These are phyloP conservation scores for Liposcelis brunnea DNA, from an alignment of 2,888 invertebrate genomes.

Conservation along the genomic window DNA sequence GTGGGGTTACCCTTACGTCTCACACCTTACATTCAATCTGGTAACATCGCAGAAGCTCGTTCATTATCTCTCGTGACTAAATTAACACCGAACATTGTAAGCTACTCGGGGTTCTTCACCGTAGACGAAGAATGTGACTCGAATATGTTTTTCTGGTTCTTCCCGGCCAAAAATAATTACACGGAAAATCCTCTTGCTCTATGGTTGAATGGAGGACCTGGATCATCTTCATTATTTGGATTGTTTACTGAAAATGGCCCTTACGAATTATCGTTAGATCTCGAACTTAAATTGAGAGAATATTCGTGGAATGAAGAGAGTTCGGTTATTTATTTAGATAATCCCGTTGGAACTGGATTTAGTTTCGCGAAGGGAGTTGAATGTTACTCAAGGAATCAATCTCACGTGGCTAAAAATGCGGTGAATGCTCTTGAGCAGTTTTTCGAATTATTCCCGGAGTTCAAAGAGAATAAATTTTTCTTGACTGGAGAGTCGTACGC, in stretches of 20 bases:
- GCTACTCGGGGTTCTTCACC: slow-evolving; percentile 42
- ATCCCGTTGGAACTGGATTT: slow-evolving; percentile 44
- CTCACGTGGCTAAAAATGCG: slow-evolving; percentile 35
- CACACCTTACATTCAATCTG: background rate
- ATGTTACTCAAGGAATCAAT: slow-evolving; percentile 35
- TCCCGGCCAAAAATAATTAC: slow-evolving; percentile 32
- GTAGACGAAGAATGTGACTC: slow-evolving; percentile 35
- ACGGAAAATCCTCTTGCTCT: slow-evolving; percentile 30
- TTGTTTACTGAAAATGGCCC: slow-evolving; percentile 41
- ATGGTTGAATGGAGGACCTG: slow-evolving; percentile 39
- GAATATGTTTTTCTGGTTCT: slow-evolving; percentile 48
- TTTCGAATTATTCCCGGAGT: slow-evolving; percentile 36
- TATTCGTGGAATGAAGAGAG: slow-evolving; percentile 38
- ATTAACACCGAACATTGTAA: slow-evolving; percentile 22
- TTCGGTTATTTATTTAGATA: slow-evolving; percentile 43
- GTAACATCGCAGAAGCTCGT: background rate
- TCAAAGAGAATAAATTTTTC: slow-evolving; percentile 34
- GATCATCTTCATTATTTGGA: slow-evolving; percentile 33
- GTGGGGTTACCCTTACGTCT: background rate
- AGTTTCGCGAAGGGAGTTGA: slow-evolving; percentile 37
- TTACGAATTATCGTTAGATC: slow-evolving; percentile 26
- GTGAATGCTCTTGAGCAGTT: slow-evolving; percentile 36
- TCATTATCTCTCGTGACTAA: background rate
- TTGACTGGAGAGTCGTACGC: slow-evolving; percentile 43
- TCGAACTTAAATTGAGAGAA: slow-evolving; percentile 27